Percentiles rank a stretch among this genome's conserved stretches.
Evolutionary conservation across 2,888 invertebrate species (phyloP).

Genomic region (Epinotia nisella): DNA sequence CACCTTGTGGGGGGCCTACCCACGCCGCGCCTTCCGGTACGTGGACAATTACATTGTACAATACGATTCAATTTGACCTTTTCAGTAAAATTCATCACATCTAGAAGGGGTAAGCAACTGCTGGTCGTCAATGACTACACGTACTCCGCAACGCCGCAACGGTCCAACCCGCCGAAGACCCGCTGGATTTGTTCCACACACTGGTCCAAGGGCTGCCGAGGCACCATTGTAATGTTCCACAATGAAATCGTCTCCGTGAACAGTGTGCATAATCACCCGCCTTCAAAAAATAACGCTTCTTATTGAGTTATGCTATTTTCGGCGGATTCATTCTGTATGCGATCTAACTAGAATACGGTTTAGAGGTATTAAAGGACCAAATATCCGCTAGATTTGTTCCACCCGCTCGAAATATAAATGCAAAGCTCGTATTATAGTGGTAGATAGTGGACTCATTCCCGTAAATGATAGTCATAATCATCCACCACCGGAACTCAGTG

Average conservation of each 20-base stretch:
- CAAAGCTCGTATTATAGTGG: conserved; percentile 7
- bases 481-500: background rate
- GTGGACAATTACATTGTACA: too few species aligned
- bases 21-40: too few species aligned
- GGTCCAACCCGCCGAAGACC: background rate
- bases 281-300: background rate
- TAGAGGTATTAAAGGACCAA: too few species aligned
- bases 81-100: conserved; percentile 20
- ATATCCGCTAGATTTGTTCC: conserved; percentile 15
- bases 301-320: too few species aligned
- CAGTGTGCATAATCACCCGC: conserved; percentile 15
- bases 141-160: conserved; percentile 8
- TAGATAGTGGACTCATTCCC: background rate
- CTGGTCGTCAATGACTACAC: conserved; percentile 13
- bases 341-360: too few species aligned
- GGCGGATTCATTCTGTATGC: too few species aligned
- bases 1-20: too few species aligned
- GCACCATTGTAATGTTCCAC: background rate
- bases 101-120: conserved; percentile 24
- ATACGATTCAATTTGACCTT: background rate
- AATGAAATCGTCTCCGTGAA: conserved; percentile 5
- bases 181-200: conserved; percentile 37
- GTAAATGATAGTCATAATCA: conserved; percentile 26
- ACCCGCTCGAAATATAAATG: conserved; percentile 12
- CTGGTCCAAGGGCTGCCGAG: conserved; percentile 30